Evolutionary conservation across 2,888 invertebrate species (phyloP), one percentile per base, ranked within the genome.

Genomic region (Orthosia gracilis): DNA sequence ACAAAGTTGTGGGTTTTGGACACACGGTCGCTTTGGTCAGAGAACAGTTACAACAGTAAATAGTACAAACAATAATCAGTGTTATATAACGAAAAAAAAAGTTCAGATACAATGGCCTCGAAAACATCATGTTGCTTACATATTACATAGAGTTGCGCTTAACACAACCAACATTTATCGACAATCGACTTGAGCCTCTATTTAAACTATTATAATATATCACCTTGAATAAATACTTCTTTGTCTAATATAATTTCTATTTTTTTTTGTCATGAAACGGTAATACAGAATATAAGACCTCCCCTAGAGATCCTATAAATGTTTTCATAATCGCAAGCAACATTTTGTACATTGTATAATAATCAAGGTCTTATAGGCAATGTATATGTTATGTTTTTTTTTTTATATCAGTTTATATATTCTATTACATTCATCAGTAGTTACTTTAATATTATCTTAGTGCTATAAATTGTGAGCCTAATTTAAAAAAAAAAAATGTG

Each of bases 131-230:
- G 55, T 49, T 52, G 0, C 13, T 45, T 65, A 73, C 15, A 50
- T 58, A 65, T 55, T 61, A 55, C 1, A 31, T 21, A 40, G 13
- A 59, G 13, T 80, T 75, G 69, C 57, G 80, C 80, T 63, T 50
- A 17, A 70, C 58, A 79, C 62, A 70, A 80, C 80, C 74, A 47
- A 62, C 31, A 52, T 63, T 71, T 55, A 23, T 68, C 23, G 21
- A 65, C 64, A 18, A 40, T 55, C 18, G 26, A 55, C 40, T 67
- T 58, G 68, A 69, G 62, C 54, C 65, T 52, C n/a, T 58, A 71
- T 57, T 76, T 40, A 15, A 68, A 64, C 73, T 70, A 78, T 69
- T 79, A 84, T 84, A 79, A 84, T 75, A 85, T 74, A 84, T 84
- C 82, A 84, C 77, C 82, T 74, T 75, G 4, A 71, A 71, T 57